These are phyloP conservation scores for Neria commutata DNA, from an alignment of 2,888 invertebrate genomes.

Conservation along the genomic window DNA sequence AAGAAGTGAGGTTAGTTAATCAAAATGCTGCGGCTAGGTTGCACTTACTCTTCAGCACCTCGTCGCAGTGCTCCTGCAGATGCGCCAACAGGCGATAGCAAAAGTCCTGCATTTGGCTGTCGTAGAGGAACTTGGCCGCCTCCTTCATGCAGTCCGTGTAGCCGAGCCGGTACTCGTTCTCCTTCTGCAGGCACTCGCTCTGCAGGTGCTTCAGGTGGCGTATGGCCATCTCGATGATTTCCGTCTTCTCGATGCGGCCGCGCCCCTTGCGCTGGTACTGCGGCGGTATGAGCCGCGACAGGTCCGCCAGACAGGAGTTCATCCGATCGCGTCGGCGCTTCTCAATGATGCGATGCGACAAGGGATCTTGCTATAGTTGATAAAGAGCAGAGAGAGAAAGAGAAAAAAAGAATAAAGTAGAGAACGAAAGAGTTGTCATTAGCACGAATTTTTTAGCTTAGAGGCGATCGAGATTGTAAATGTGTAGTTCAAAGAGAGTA, in stretches of 20 bases:
- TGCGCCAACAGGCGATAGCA: conserved; percentile 83
- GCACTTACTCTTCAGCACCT: conserved; percentile 65
- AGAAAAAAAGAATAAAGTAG: conserved; percentile 5
- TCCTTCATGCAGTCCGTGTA: conserved; percentile 92
- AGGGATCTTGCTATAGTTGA: conserved; percentile 80
- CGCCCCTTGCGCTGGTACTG: conserved; percentile 94
- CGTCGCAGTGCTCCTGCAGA: conserved; percentile 82
- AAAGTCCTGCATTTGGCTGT: conserved; percentile 81
- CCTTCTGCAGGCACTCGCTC: conserved; percentile 64
- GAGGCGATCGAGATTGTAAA: too few relatives aligned
- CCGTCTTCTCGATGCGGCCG: conserved; percentile 95
- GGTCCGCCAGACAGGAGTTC: conserved; percentile 95
- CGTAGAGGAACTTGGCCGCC: conserved; percentile 86
- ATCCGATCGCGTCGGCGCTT: conserved; percentile 93
- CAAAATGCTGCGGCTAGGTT: not conserved
- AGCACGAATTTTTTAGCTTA: too few relatives aligned
- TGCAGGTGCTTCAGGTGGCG: conserved; percentile 91
- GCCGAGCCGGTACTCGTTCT: conserved; percentile 74
- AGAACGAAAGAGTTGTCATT: too few relatives aligned
- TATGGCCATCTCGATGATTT: conserved; percentile 98
- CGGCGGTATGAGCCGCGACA: conserved; percentile 90
- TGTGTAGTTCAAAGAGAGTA: too few relatives aligned
- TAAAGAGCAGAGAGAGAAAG: conserved; percentile 7
- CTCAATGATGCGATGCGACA: conserved; percentile 98
- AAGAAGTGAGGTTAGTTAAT: not conserved